Conservation (phyloP, 2,113 vertebrate genomes). For the Pandion haliaetus region DNA sequence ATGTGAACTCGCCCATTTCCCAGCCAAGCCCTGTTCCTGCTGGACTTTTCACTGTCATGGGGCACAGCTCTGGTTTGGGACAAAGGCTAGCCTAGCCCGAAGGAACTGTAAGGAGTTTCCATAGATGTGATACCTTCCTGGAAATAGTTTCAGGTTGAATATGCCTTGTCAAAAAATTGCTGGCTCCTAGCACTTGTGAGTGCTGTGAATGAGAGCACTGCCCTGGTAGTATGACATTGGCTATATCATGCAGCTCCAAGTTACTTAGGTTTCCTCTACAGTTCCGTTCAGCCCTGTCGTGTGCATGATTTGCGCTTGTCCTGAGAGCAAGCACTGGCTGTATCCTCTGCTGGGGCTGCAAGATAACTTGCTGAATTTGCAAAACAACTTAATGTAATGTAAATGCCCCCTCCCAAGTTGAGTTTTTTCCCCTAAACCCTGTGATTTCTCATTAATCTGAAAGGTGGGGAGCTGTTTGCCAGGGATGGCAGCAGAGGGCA, state of each 20-base stretch:
- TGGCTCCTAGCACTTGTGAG: accelerated
- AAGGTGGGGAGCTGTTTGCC: neutral
- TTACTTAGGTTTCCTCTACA: accelerated
- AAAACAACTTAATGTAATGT: accelerated
- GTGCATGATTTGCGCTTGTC: accelerated
- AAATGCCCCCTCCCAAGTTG: accelerated
- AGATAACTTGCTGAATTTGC: too few relatives aligned
- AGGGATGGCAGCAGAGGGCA: constrained; percentile 52
- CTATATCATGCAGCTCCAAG: accelerated
- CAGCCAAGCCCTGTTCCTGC: neutral
- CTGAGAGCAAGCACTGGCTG: neutral
- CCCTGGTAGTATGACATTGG: accelerated
- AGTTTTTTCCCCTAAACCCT: neutral
- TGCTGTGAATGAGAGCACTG: accelerated
- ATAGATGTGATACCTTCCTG: neutral
- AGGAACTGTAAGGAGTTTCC: neutral
- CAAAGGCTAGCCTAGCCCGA: neutral
- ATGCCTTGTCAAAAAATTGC: neutral
- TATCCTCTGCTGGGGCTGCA: neutral
- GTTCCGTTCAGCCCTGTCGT: accelerated
- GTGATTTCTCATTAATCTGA: accelerated
- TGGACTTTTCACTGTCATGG: neutral
- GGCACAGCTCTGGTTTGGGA: neutral
- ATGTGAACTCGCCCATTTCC: neutral
- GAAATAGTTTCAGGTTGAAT: neutral